Conservation (phyloP, 2,797 vertebrate species). For the Craterocephalus amniculus region DNA sequence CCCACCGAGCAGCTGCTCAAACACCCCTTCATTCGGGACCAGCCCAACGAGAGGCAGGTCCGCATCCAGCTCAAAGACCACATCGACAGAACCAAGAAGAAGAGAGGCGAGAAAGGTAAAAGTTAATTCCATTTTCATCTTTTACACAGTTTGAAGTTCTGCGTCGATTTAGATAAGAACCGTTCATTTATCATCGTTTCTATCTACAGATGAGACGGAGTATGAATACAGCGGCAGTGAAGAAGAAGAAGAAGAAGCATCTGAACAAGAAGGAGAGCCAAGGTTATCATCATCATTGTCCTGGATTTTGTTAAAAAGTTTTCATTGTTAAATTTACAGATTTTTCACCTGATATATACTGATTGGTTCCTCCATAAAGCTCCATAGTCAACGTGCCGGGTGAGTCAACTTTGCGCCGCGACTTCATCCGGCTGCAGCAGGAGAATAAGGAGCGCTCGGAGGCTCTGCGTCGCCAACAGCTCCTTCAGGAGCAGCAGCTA, state of each 20-base stretch:
- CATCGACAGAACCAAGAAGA: conserved; percentile 98
- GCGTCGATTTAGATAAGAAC: not conserved
- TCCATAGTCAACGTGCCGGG: conserved; percentile 92
- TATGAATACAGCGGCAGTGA: conserved; percentile 99
- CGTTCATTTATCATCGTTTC: not conserved
- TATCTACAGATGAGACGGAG: conserved; percentile 93
- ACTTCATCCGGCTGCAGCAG: conserved; percentile 93
- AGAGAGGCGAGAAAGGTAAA: conserved; percentile 97
- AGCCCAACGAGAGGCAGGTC: conserved; percentile 98
- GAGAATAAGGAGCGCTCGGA: conserved; percentile 93
- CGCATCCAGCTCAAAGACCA: conserved; percentile 99
- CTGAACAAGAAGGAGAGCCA: conserved; percentile 98
- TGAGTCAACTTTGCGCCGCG: conserved; percentile 90
- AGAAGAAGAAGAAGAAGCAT: conserved; percentile 97
- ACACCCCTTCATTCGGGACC: conserved; percentile 97
- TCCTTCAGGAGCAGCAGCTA: conserved; percentile 88
- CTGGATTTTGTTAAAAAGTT: not conserved
- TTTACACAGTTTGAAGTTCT: not conserved
- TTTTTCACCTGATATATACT: not conserved
- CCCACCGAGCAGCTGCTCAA: conserved; percentile 97
- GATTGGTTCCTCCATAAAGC: conserved; percentile 66
- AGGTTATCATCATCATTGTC: conserved; percentile 65
- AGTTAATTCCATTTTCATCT: not conserved
- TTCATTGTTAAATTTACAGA: not conserved
- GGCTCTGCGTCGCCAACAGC: conserved; percentile 87